These are phyloP conservation scores for Nettapus auritus DNA, from an alignment of 2,113 vertebrate species.

Conservation along the genomic window DNA sequence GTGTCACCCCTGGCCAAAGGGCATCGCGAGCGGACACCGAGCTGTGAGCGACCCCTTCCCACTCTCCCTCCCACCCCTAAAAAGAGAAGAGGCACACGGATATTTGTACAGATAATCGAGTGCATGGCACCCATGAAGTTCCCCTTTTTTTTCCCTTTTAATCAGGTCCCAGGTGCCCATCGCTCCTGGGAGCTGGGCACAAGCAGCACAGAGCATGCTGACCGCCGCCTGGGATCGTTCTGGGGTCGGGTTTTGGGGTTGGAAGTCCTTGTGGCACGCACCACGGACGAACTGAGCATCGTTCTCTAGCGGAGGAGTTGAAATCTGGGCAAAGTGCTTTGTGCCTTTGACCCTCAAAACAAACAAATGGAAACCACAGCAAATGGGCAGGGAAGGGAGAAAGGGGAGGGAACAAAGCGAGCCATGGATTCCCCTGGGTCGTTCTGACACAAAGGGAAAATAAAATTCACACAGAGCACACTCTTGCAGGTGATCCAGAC, in stretches of 20 bases:
- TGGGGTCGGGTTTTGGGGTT: not conserved
- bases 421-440: constrained; percentile 2
- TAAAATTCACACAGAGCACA: constrained; percentile 1
- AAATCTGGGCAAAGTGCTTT: constrained; percentile 25
- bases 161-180: not conserved
- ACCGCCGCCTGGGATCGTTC: rapidly evolving
- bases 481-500: constrained; percentile 1
- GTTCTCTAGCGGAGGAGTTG: not conserved
- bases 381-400: not conserved
- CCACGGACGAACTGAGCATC: not conserved
- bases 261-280: not conserved
- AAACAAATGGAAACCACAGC: constrained; percentile 39
- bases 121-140: not conserved
- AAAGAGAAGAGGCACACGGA: not conserved
- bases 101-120: not conserved
- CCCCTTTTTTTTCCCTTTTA: not conserved
- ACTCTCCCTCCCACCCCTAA: not conserved
- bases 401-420: not conserved
- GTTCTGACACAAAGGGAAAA: not conserved
- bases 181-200: not conserved
- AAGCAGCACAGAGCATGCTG: not conserved
- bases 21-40: not conserved
- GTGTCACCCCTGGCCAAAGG: not conserved
- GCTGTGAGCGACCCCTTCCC: not conserved
- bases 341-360: constrained; percentile 42